These are phyloP conservation scores for Cynopterus sphinx DNA, from an alignment of 2,797 vertebrate genomes.

Conservation along the genomic window DNA sequence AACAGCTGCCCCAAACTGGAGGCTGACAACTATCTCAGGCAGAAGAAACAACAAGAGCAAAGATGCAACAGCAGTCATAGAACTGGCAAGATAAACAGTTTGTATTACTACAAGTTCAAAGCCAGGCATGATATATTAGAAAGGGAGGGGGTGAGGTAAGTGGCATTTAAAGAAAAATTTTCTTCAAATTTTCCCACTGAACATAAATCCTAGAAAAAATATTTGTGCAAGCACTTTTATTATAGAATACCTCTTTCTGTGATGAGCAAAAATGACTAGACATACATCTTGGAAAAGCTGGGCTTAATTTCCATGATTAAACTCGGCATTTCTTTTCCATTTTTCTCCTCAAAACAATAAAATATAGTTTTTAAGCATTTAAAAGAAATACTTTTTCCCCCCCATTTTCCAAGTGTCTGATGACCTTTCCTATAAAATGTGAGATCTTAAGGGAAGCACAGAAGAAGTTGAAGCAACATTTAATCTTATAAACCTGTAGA, in stretches of 20 bases:
- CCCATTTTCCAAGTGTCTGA: neutral
- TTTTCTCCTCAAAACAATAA: slow-evolving; percentile 23
- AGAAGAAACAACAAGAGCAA: neutral
- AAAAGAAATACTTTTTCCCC: neutral
- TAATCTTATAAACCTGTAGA: neutral
- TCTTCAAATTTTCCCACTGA: neutral
- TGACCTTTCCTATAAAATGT: slow-evolving; percentile 17
- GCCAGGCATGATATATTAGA: neutral
- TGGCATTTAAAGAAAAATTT: neutral
- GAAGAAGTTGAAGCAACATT: neutral
- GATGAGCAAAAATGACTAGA: neutral
- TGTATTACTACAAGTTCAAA: neutral
- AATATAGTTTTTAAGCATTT: slow-evolving; percentile 16
- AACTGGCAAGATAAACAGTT: neutral
- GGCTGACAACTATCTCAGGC: neutral
- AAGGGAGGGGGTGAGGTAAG: neutral
- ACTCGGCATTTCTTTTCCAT: neutral
- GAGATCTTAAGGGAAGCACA: neutral
- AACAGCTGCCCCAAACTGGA: too few relatives aligned
- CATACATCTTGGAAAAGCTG: neutral
- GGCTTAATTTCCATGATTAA: neutral
- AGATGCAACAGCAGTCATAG: neutral
- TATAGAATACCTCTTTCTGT: neutral
- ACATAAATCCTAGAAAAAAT: neutral
- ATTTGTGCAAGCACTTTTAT: neutral